Base-by-base conservation (phyloP, 1,140 invertebrate species). In the Idris sp. region DNA sequence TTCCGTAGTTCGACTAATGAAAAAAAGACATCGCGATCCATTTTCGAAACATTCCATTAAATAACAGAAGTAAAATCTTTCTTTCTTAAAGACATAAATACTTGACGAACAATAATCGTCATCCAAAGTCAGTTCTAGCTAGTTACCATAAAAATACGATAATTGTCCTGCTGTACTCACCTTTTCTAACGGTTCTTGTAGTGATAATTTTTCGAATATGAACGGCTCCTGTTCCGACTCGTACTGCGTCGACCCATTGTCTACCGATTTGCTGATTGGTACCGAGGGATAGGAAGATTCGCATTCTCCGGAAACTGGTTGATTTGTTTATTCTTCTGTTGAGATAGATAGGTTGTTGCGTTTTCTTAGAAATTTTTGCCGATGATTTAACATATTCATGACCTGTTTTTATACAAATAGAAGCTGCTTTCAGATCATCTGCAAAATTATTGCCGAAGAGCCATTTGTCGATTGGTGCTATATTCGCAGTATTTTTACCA, bases 351-450 rank as follows among this genome's bases (percentile, higher is more conserved):
- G 26, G 26, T 28, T 28, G 26, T 28, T 28, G 26, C 1, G 26
- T 8, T 28, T 28, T 28, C 26, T 28, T 28, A 6, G 26, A n/a
- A 1, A 28, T 28, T n/a, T 1, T 28, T 8, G 26, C 26, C 7
- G n/a, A 8, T n/a, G 7, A n/a, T n/a, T 28, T 28, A 1, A n/a
- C 7, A 1, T 8, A 28, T 28, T 28, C 1, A 28, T n/a, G 26
- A 28, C 26, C 26, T 8, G 26, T 28, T 28, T 4, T 28, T 28
- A 8, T n/a, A 28, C 26, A 28, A n/a, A 4, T n/a, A 8, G 26
- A 28, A 28, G 26, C 26, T n/a, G 26, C 26, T 28, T 28, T 28
- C n/a, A 28, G n/a, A 28, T 28, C 26, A 8, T 28, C 26, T n/a
- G 26, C 26, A 28, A 28, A 28, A 28, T 28, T 28, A 8, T 6